These are phyloP conservation scores for Tautogolabrus adspersus DNA, from an alignment of 2,113 vertebrate species.

Conservation along the genomic window DNA sequence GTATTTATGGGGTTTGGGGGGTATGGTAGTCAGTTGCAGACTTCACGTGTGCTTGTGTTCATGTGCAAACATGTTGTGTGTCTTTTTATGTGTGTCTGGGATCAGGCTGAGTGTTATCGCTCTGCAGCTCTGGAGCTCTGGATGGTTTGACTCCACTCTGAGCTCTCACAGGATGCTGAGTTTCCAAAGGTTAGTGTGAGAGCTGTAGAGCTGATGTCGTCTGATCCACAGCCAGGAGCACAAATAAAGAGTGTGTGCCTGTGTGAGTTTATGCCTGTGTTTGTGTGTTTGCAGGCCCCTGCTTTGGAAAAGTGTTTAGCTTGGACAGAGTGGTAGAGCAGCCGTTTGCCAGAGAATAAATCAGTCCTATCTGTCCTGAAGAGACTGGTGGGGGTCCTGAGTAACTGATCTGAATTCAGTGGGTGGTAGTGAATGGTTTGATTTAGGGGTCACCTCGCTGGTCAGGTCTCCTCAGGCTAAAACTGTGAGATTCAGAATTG, in stretches of 20 bases:
- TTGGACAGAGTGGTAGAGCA: slow-evolving; percentile 58
- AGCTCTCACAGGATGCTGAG: slow-evolving; percentile 49
- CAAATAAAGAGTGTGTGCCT: neutral
- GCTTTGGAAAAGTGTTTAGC: slow-evolving; percentile 68
- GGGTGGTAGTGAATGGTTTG: slow-evolving; percentile 62
- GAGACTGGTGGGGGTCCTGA: slow-evolving; percentile 54
- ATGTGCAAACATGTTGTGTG: slow-evolving; percentile 34
- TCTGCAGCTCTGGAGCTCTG: slow-evolving; percentile 27
- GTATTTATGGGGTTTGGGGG: slow-evolving; percentile 50
- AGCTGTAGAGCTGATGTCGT: slow-evolving; percentile 44
- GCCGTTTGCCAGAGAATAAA: slow-evolving; percentile 61
- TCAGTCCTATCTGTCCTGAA: slow-evolving; percentile 54
- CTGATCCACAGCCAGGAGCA: slow-evolving; percentile 67
- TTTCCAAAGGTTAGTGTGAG: slow-evolving; percentile 51
- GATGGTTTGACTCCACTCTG: slow-evolving; percentile 48
- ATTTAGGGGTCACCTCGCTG: slow-evolving; percentile 51
- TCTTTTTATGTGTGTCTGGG: slow-evolving; percentile 23
- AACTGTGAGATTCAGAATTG: slow-evolving; percentile 36
- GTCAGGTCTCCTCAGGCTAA: slow-evolving; percentile 4
- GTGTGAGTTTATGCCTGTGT: neutral
- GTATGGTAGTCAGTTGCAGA: slow-evolving; percentile 42
- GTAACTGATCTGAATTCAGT: slow-evolving; percentile 70
- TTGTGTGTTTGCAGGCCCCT: slow-evolving; percentile 24
- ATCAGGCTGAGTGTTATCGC: slow-evolving; percentile 18
- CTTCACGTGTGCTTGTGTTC: slow-evolving; percentile 42